phyloP scores from a whole-genome alignment of 2,888 invertebrate species.

The Drosophila atroscutellata region DNA sequence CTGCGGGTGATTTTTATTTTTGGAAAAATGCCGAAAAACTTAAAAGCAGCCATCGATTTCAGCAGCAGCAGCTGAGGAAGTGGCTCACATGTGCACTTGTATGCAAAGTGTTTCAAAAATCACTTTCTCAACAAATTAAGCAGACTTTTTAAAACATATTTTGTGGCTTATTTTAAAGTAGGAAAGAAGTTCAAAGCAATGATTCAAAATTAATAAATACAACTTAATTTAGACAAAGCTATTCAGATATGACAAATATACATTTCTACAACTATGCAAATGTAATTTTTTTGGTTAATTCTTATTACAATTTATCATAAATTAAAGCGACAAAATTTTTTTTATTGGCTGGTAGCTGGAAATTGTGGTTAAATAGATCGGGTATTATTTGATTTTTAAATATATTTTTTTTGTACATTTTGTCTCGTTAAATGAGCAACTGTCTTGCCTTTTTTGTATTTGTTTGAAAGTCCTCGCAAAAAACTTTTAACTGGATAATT shows the following conservation, averaged over 20 bases:
- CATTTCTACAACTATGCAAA: background rate
- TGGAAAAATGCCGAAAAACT: conserved; percentile 34
- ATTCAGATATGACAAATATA: background rate
- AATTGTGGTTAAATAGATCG: conserved; percentile 39
- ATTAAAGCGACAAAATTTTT: background rate
- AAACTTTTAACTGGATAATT: conserved; percentile 79
- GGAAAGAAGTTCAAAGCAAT: background rate
- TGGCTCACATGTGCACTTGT: conserved; percentile 11
- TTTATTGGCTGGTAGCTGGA: conserved; percentile 8
- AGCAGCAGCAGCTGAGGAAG: conserved; percentile 13
- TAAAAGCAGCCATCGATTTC: conserved; percentile 50
- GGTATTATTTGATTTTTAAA: background rate
- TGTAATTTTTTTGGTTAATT: background rate
- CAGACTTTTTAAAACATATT: background rate
- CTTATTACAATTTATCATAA: background rate
- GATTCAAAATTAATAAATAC: background rate
- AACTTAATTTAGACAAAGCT: too few species aligned
- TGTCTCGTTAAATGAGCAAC: conserved; percentile 40
- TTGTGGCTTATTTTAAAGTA: background rate
- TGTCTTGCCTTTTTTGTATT: conserved; percentile 20
- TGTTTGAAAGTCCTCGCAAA: conserved; percentile 46
- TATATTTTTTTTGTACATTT: conserved; percentile 13
- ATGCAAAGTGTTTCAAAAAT: conserved; percentile 23
- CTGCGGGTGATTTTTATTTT: conserved; percentile 77
- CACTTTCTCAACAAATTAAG: conserved; percentile 9